Evolutionary conservation across 2,888 invertebrate species (phyloP).

Genomic region (Ennomos erosarius): DNA sequence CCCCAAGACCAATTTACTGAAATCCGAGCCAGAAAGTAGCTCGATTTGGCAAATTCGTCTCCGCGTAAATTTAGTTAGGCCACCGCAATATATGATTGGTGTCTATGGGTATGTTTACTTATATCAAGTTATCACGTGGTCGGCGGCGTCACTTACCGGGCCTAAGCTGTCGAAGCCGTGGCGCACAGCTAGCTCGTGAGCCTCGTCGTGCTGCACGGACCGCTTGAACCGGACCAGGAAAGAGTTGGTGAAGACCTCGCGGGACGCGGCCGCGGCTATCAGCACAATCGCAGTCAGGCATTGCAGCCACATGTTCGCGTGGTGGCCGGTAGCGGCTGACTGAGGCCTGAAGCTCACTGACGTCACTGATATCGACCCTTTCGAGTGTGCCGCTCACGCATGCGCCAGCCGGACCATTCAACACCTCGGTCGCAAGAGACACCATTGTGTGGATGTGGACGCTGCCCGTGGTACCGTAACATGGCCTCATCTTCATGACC

Average conservation of each 20-base stretch:
- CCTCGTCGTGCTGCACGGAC: slow-evolving; percentile 90
- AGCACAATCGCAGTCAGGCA: slow-evolving; percentile 75
- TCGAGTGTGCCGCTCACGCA: slow-evolving; percentile 54
- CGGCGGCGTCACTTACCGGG: slow-evolving; percentile 89
- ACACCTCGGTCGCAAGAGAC: slow-evolving; percentile 59
- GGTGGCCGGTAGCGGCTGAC: slow-evolving; percentile 77
- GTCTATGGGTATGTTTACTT: slow-evolving; percentile 72
- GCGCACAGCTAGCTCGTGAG: slow-evolving; percentile 92
- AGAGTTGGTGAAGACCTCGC: slow-evolving; percentile 96
- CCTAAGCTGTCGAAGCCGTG: slow-evolving; percentile 98
- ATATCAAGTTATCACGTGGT: slow-evolving; percentile 82
- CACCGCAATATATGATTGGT: slow-evolving; percentile 43
- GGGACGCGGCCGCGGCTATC: slow-evolving; percentile 70
- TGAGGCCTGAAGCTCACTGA: slow-evolving; percentile 69
- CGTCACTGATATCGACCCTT: slow-evolving; percentile 80
- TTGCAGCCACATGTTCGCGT: slow-evolving; percentile 78
- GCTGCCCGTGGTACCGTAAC: slow-evolving; percentile 7
- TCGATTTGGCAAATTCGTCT: slow-evolving; percentile 31
- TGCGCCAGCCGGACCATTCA: slow-evolving; percentile 63
- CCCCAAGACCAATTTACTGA: slow-evolving; percentile 37
- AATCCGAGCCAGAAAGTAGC: slow-evolving; percentile 37
- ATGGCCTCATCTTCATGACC: slow-evolving; percentile 37
- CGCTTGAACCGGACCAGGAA: slow-evolving; percentile 96
- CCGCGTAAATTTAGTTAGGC: slow-evolving; percentile 45
- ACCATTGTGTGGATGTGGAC: slow-evolving; percentile 57